Base-by-base conservation (phyloP, 2,888 invertebrate species). In the Amiota mariae region DNA sequence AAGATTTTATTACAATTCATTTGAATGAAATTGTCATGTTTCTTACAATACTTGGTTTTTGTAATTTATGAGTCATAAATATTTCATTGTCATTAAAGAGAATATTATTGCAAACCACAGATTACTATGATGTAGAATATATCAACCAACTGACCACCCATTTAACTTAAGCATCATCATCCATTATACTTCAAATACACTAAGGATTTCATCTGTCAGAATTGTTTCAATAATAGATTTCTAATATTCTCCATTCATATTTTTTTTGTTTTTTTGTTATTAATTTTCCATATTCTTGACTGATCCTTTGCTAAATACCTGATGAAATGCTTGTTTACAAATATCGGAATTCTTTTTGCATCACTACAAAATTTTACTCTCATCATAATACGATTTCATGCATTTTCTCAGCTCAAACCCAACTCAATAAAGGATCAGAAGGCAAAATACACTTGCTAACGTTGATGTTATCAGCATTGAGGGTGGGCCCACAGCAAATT, bases 401-500 rank as follows among this genome's bases (percentile, higher is more conserved):
- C 78, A 81, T 80, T 80, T 85, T 84, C 85, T 84, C 84, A 84
- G 77, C 36, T 24, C 81, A 71, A 61, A 20, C 11, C 46, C 15
- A 51, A n/a, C 56, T 66, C 36, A 36, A 36, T 36, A 36, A 36
- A 36, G 36, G 36, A 36, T 36, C 36, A 36, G 36, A 36, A 36
- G 36, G 36, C 8, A 36, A 49, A 24, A 72, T 73, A 72, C 73
- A 71, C 73, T 73, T 73, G 73, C 72, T 76, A 76, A 64, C 76
- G 86, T 36, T 36, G 36, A 84, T 84, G 78, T 78, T 85, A 85
- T 84, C 86, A 76, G 15, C 68, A 78, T 36, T 76, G 86, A 82
- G 84, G 84, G 86, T 85, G 84, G 86, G 78, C 80, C 80, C 82
- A 77, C 81, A 85, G 78, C 77, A 85, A 84, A 84, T 84, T 85